Percentiles rank a stretch among this genome's conserved stretches.
Conservation (phyloP, 2,888 invertebrate species). For the Drosophila infuscata region DNA sequence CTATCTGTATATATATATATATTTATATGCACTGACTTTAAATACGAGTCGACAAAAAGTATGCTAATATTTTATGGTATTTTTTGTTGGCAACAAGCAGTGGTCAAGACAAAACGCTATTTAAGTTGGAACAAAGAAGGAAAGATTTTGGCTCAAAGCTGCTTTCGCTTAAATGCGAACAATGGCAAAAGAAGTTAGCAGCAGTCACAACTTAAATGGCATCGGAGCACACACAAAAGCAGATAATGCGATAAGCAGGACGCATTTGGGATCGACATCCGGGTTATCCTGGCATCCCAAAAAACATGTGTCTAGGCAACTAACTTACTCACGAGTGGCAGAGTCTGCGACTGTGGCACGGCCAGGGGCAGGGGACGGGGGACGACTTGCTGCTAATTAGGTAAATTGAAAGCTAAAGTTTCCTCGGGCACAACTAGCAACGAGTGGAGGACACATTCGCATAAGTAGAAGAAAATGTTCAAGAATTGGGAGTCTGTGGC, state of each 20-base stretch:
- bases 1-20: neutral
- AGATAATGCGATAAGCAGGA: slow-evolving; percentile 65
- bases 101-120: slow-evolving; percentile 11
- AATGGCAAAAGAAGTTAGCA: slow-evolving; percentile 43
- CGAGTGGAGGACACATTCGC: slow-evolving; percentile 16
- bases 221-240: slow-evolving; percentile 37
- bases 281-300: neutral
- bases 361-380: neutral
- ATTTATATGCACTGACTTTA: slow-evolving; percentile 37
- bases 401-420: slow-evolving; percentile 72
- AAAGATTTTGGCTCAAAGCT: neutral
- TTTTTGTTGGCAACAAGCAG: slow-evolving; percentile 7
- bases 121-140: slow-evolving; percentile 22
- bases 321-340: neutral
- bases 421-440: slow-evolving; percentile 29
- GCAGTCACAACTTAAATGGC: slow-evolving; percentile 61
- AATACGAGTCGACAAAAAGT: slow-evolving; percentile 31
- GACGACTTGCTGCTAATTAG: slow-evolving; percentile 65
- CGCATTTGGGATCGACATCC: slow-evolving; percentile 33
- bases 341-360: too few species aligned
- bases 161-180: slow-evolving; percentile 26
- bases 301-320: slow-evolving; percentile 35
- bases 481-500: neutral
- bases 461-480: slow-evolving; percentile 5
- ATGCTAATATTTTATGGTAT: slow-evolving; percentile 23